phyloP scores from a whole-genome alignment of 2,888 invertebrate species.

The Tanytarsus gracilentus region DNA sequence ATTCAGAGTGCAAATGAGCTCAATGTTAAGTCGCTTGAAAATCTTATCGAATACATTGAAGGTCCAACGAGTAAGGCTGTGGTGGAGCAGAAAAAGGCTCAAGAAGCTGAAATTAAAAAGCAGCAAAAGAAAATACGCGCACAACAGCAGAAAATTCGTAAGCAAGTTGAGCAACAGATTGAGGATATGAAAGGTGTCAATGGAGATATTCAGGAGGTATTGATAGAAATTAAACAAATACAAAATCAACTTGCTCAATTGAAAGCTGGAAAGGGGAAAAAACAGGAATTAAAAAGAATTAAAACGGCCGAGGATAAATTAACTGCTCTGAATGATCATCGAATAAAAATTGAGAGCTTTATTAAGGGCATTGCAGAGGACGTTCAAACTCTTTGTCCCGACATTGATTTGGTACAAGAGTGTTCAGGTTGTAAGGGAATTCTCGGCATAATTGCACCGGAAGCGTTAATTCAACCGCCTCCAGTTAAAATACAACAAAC shows the following conservation, averaged over 20 bases:
- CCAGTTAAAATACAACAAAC: background rate
- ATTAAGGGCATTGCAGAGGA: background rate
- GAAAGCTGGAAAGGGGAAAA: constrained; percentile 8
- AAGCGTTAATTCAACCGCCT: background rate
- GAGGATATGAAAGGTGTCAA: background rate
- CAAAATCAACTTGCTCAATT: constrained; percentile 25
- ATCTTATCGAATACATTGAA: constrained; percentile 28
- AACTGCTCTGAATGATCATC: background rate
- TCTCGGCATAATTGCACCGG: background rate
- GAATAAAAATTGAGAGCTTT: background rate
- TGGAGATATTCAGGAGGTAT: background rate
- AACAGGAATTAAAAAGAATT: constrained; percentile 14
- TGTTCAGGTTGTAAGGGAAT: constrained; percentile 12
- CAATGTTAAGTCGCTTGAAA: constrained; percentile 24
- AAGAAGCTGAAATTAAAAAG: constrained; percentile 5
- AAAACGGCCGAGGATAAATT: constrained; percentile 9
- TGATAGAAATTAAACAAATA: constrained; percentile 11
- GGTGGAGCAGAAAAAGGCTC: constrained; percentile 12
- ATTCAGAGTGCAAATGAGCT: constrained; percentile 17
- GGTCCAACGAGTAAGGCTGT: constrained; percentile 19
- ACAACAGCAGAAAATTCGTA: constrained; percentile 4
- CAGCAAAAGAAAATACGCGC: constrained; percentile 16
- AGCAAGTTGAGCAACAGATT: constrained; percentile 12
- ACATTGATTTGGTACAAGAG: background rate
- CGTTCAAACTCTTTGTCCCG: constrained; percentile 6